Conservation (phyloP, 2,888 invertebrate genomes). For the Halocaridina rubra region DNA sequence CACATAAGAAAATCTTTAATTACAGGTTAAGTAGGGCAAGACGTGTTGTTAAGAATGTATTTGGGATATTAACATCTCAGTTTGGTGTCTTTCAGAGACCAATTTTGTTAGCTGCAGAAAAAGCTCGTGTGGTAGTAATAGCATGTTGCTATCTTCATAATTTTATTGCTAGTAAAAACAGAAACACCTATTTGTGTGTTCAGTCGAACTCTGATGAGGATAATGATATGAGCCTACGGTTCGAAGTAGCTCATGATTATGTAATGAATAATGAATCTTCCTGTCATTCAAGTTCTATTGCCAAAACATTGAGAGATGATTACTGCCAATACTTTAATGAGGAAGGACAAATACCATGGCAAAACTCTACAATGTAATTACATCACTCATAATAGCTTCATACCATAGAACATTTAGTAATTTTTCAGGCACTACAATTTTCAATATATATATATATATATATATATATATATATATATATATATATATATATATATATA, state of each 20-base stretch:
- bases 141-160: background rate
- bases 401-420: background rate
- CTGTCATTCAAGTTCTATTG: background rate
- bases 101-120: background rate
- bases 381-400: background rate
- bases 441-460: background rate
- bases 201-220: background rate
- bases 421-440: background rate
- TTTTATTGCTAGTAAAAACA: background rate
- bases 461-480: background rate
- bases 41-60: too few relatives aligned
- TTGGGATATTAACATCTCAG: background rate
- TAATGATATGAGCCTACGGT: background rate
- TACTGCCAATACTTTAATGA: background rate
- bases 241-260: background rate
- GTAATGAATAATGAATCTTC: background rate
- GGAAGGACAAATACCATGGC: background rate
- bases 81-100: background rate
- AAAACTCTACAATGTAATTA: background rate
- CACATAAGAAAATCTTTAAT: background rate
- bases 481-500: too few relatives aligned
- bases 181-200: background rate
- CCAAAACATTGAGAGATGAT: background rate
- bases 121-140: too few relatives aligned
- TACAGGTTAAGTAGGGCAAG: background rate